A percentile compares a stretch with the other conserved stretches of the same genome.
phyloP scores from a whole-genome alignment of 1,140 invertebrate genomes.

The Cepaea nemoralis region DNA sequence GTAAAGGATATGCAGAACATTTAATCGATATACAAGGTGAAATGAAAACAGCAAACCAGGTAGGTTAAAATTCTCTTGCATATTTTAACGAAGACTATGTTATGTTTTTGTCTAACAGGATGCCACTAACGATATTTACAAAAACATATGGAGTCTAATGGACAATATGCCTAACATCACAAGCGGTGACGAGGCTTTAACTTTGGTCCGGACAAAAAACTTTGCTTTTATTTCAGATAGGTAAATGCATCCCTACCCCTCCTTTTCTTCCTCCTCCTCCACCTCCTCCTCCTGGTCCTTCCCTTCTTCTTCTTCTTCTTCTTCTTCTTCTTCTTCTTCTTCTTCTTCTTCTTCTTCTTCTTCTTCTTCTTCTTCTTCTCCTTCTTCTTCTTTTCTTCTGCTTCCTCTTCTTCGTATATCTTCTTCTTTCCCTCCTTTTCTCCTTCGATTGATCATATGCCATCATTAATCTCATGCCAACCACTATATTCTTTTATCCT shows the following conservation, averaged over 20 bases:
- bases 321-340: slow-evolving; percentile 10
- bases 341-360: slow-evolving; percentile 10
- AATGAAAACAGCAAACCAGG: too few species aligned
- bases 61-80: too few species aligned
- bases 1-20: too few species aligned
- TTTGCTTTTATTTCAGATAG: slow-evolving; percentile 18
- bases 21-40: too few species aligned
- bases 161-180: slow-evolving; percentile 44
- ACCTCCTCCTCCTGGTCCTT: too few species aligned
- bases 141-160: slow-evolving; percentile 53
- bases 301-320: too few species aligned
- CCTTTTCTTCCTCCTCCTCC: slow-evolving; percentile 28
- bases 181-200: slow-evolving; percentile 45
- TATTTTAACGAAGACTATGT: background rate
- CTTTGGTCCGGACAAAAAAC: background rate
- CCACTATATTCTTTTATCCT: too few species aligned
- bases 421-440: background rate
- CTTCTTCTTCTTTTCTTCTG: too few species aligned
- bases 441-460: too few species aligned
- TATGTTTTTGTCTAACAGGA: slow-evolving; percentile 48
- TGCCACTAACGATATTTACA: slow-evolving; percentile 49
- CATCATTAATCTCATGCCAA: background rate
- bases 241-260: background rate
- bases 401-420: too few species aligned
- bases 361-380: slow-evolving; percentile 10